Evolutionary conservation across 1,140 invertebrate genomes (phyloP).

Genomic region (Zaprionus nigranus): DNA sequence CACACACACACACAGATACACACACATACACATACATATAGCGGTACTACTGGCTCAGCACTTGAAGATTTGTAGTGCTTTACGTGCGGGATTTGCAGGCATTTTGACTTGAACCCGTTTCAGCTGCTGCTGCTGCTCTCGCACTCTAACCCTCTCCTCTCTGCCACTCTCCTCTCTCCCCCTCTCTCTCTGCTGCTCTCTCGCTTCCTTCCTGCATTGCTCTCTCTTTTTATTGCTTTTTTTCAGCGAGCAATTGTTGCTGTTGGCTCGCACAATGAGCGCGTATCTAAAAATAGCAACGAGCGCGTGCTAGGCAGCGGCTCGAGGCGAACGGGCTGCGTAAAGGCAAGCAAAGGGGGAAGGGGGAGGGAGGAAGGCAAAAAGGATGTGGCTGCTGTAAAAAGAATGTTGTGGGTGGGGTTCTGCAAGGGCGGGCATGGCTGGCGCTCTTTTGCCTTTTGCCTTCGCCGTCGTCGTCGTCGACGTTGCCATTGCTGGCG

Average conservation of each 20-base stretch:
- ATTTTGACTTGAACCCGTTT: constrained; percentile 48
- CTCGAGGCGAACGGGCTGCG: not conserved
- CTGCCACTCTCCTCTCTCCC: not conserved
- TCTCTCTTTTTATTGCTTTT: constrained; percentile 7
- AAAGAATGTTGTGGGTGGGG: not conserved
- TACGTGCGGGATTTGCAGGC: constrained; percentile 39
- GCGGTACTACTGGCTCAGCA: constrained; percentile 21
- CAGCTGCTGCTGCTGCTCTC: not conserved
- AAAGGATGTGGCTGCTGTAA: not conserved
- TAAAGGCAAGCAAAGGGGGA: not conserved
- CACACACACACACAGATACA: constrained; percentile 23
- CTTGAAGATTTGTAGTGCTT: constrained; percentile 40
- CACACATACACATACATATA: constrained; percentile 1
- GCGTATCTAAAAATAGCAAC: constrained; percentile 50
- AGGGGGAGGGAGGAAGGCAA: not conserved
- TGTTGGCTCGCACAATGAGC: constrained; percentile 35
- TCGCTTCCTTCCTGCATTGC: not conserved
- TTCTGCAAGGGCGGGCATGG: not conserved
- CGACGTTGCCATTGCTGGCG: constrained; percentile 28
- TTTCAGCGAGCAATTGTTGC: constrained; percentile 22
- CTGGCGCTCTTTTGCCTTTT: constrained; percentile 50
- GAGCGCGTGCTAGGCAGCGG: constrained; percentile 38
- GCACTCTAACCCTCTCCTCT: constrained; percentile 2
- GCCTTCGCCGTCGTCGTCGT: constrained; percentile 37
- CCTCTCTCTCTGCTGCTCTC: not conserved